A percentile compares a stretch with the other conserved stretches of the same genome.
Evolutionary conservation across 2,797 vertebrate species (phyloP).

Genomic region (Toxotes lorentzi): DNA sequence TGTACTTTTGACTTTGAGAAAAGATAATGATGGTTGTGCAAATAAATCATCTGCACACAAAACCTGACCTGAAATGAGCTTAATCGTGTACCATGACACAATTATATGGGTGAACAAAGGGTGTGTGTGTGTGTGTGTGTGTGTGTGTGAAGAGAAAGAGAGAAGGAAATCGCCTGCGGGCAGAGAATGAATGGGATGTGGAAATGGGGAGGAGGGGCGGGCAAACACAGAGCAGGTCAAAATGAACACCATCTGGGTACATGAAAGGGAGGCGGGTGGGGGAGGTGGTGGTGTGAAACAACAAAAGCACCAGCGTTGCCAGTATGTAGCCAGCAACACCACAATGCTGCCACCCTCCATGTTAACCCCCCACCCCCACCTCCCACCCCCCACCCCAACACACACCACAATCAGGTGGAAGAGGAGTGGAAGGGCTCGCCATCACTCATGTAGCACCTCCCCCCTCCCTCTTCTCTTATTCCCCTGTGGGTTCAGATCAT

Average conservation of each 20-base stretch:
- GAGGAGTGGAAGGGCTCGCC: conserved; percentile 49
- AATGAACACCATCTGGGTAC: conserved; percentile 89
- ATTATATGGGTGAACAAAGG: conserved; percentile 55
- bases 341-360: conserved; percentile 67
- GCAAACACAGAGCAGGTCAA: conserved; percentile 75
- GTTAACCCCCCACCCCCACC: neutral
- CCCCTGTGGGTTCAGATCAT: conserved; percentile 81
- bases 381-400: neutral
- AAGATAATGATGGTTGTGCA: conserved; percentile 28
- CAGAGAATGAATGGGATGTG: conserved; percentile 73
- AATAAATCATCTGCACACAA: conserved; percentile 65
- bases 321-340: conserved; percentile 74
- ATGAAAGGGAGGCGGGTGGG: conserved; percentile 74
- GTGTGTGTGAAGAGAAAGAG: conserved; percentile 32
- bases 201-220: conserved; percentile 42
- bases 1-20: conserved; percentile 24
- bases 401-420: conserved; percentile 63
- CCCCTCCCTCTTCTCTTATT: conserved; percentile 63
- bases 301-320: conserved; percentile 86
- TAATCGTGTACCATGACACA: conserved; percentile 52
- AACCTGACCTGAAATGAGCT: conserved; percentile 49
- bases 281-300: conserved; percentile 39
- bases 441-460: conserved; percentile 63
- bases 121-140: conserved; percentile 8
- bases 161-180: conserved; percentile 78